These are phyloP conservation scores for Eucidaris tribuloides DNA, from an alignment of 35 echinoderm and acorn worm species.

Conservation along the genomic window DNA sequence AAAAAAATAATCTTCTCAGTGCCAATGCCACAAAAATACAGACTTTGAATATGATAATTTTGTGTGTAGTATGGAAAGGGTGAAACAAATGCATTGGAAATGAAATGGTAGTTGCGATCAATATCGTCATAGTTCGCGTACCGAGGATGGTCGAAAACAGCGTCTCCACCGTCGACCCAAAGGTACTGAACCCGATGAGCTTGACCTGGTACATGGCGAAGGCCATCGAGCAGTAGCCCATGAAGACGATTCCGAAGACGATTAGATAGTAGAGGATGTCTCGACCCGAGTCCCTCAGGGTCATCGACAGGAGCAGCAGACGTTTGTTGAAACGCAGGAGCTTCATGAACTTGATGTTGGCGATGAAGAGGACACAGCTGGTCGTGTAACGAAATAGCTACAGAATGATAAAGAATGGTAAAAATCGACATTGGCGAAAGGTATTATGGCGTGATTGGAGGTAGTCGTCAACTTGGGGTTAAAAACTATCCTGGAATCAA, in stretches of 20 bases:
- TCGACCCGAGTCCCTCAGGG: constrained; percentile 38
- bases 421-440: too few relatives aligned
- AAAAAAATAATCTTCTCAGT: too few relatives aligned
- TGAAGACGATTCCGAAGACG: constrained; percentile 91
- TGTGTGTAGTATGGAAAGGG: too few relatives aligned
- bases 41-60: too few relatives aligned
- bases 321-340: constrained; percentile 87
- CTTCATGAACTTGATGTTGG: constrained; percentile 80
- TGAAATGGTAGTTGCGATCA: too few relatives aligned
- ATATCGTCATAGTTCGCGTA: too few relatives aligned
- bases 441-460: too few relatives aligned
- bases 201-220: constrained; percentile 51
- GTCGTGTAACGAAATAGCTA: constrained; percentile 69
- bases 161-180: constrained; percentile 73
- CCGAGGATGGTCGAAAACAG: constrained; percentile 92
- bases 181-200: constrained; percentile 64
- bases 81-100: too few relatives aligned
- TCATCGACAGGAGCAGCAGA: constrained; percentile 71
- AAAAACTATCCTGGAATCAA: too few relatives aligned
- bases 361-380: constrained; percentile 71
- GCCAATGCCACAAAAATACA: too few relatives aligned
- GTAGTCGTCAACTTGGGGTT: too few relatives aligned
- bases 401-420: too few relatives aligned
- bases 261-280: constrained; percentile 73
- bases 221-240: constrained; percentile 52